Conservation (phyloP, 1,140 invertebrate species). For the Pinna nobilis region DNA sequence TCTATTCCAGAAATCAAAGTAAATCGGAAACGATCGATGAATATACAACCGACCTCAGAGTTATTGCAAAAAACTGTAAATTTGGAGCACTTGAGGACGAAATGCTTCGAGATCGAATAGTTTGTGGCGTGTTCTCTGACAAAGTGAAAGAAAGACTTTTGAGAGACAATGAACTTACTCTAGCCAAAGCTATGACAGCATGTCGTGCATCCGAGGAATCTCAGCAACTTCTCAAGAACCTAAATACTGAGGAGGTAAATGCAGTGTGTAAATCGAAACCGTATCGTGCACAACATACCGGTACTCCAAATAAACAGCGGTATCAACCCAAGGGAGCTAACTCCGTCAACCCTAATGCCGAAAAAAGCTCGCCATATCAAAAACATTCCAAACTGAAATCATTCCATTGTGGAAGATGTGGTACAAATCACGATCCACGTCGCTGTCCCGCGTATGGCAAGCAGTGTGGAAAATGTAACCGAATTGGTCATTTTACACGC, state of each 20-base stretch:
- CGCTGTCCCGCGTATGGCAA: slow-evolving; percentile 21
- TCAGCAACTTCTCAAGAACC: background rate
- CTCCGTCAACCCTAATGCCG: background rate
- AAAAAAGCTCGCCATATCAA: background rate
- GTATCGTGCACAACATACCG: background rate
- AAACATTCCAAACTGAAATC: background rate
- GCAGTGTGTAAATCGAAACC: background rate
- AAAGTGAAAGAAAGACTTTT: slow-evolving; percentile 28
- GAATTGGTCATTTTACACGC: no score
- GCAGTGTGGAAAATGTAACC: slow-evolving; percentile 11
- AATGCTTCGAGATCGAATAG: slow-evolving; percentile 24
- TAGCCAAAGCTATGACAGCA: slow-evolving; percentile 23
- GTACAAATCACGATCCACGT: background rate
- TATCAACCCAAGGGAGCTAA: background rate
- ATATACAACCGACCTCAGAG: slow-evolving; percentile 15
- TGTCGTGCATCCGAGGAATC: slow-evolving; percentile 21
- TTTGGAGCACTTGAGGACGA: slow-evolving; percentile 17
- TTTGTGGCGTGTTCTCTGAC: slow-evolving; percentile 25
- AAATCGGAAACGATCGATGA: slow-evolving; percentile 18
- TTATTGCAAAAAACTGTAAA: slow-evolving; percentile 23
- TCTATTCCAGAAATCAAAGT: slow-evolving; percentile 11
- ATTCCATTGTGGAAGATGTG: slow-evolving; percentile 9
- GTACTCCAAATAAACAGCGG: background rate
- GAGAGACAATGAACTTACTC: slow-evolving; percentile 18
- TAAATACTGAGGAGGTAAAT: slow-evolving; percentile 8